Percentiles rank a stretch among this genome's conserved stretches.
Evolutionary conservation across 2,113 vertebrate species (phyloP).

Genomic region (Tachycineta bicolor): DNA sequence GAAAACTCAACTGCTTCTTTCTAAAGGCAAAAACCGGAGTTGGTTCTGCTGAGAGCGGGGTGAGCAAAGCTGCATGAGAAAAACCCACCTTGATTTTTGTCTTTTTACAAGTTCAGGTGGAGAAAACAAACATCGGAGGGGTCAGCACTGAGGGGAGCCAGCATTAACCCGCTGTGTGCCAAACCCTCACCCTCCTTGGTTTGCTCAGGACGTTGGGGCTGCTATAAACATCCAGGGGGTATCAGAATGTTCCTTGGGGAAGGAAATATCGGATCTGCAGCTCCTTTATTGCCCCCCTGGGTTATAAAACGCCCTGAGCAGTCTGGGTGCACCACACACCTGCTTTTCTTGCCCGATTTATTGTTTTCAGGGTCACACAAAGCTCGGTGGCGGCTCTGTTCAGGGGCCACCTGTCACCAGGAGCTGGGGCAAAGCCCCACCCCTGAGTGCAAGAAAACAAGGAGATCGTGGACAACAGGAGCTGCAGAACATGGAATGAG

Average conservation of each 20-base stretch:
- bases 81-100: not conserved
- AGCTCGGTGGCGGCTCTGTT: not conserved
- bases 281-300: not conserved
- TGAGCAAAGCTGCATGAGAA: not conserved
- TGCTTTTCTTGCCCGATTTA: fast-evolving
- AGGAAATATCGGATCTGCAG: fast-evolving
- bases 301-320: not conserved
- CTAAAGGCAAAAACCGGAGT: not conserved
- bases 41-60: not conserved
- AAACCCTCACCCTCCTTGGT: not conserved
- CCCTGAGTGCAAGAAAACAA: fast-evolving
- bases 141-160: not conserved
- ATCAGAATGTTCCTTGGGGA: fast-evolving
- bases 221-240: not conserved
- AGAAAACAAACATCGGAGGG: not conserved
- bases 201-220: fast-evolving
- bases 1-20: not conserved
- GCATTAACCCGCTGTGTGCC: not conserved
- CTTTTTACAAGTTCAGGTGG: not conserved
- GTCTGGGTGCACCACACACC: not conserved
- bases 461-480: fast-evolving
- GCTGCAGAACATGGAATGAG: not conserved
- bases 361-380: not conserved
- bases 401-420: not conserved
- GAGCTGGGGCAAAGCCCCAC: not conserved